Evolutionary conservation across 2,888 invertebrate species (phyloP).

Genomic region (Macrophya alboannulata): DNA sequence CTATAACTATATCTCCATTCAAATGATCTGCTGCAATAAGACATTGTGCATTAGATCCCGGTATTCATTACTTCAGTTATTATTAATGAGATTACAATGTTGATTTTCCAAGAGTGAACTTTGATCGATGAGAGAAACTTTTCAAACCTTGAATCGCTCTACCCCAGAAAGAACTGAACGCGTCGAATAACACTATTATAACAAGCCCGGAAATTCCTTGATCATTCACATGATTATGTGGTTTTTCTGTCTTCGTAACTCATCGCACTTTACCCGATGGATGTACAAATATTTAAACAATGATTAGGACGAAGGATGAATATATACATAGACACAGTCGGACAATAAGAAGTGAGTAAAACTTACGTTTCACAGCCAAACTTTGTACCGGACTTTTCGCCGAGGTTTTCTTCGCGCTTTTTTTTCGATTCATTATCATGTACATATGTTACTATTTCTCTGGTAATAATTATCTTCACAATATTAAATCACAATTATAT

Average conservation of each 20-base stretch:
- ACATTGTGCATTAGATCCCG: neutral
- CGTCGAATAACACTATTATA: neutral
- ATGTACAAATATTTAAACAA: neutral
- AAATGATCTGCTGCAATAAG: neutral
- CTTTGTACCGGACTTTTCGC: slow-evolving; percentile 18
- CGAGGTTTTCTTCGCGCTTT: slow-evolving; percentile 20
- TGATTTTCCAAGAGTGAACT: too few relatives aligned
- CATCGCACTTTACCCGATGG: neutral
- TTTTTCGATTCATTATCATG: slow-evolving; percentile 25
- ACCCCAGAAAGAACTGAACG: too few relatives aligned
- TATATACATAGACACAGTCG: neutral
- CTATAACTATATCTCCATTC: too few relatives aligned
- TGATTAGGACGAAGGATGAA: neutral
- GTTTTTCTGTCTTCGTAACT: neutral
- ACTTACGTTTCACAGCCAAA: slow-evolving; percentile 13
- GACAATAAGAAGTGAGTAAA: neutral
- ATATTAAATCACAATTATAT: neutral
- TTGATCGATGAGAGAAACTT: too few relatives aligned
- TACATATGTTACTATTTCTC: neutral
- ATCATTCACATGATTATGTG: neutral
- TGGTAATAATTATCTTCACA: neutral
- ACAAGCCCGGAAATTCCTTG: neutral
- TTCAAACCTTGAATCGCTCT: too few relatives aligned
- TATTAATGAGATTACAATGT: too few relatives aligned
- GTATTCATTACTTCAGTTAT: neutral